These are phyloP conservation scores for Origma solitaria DNA, from an alignment of 2,113 vertebrate species.

Conservation along the genomic window DNA sequence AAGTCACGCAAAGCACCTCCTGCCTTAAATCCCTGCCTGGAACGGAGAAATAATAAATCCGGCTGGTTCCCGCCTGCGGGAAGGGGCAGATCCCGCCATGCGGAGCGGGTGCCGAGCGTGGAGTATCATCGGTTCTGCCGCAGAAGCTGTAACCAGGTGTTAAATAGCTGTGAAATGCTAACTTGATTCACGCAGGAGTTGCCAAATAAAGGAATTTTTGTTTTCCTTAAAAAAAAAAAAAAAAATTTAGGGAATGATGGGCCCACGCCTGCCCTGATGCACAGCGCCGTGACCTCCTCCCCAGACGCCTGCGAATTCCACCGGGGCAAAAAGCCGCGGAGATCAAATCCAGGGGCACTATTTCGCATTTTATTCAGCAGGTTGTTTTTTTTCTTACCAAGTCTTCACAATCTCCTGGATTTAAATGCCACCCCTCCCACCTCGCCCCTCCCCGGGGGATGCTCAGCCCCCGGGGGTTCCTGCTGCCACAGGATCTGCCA, in stretches of 20 bases:
- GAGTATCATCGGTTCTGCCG: not conserved
- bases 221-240: not conserved
- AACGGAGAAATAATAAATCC: not conserved
- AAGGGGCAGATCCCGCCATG: not conserved
- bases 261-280: not conserved
- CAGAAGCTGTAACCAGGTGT: slow-evolving; percentile 24
- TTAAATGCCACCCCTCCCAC: not conserved
- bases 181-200: not conserved
- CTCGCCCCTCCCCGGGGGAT: not conserved
- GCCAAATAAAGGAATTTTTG: not conserved
- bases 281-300: not conserved
- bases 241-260: not conserved
- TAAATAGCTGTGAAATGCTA: slow-evolving; percentile 36
- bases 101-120: not conserved
- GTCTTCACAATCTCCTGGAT: not conserved
- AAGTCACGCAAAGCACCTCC: not conserved
- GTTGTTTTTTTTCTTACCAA: not conserved
- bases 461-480: not conserved
- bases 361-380: not conserved
- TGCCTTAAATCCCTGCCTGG: not conserved
- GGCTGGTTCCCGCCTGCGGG: not conserved
- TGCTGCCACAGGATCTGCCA: not conserved
- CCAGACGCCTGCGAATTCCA: not conserved
- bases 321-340: not conserved
- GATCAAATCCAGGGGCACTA: not conserved